These are phyloP conservation scores for Eulemur coronatus DNA, from an alignment of 2,797 vertebrate genomes.

Conservation along the genomic window DNA sequence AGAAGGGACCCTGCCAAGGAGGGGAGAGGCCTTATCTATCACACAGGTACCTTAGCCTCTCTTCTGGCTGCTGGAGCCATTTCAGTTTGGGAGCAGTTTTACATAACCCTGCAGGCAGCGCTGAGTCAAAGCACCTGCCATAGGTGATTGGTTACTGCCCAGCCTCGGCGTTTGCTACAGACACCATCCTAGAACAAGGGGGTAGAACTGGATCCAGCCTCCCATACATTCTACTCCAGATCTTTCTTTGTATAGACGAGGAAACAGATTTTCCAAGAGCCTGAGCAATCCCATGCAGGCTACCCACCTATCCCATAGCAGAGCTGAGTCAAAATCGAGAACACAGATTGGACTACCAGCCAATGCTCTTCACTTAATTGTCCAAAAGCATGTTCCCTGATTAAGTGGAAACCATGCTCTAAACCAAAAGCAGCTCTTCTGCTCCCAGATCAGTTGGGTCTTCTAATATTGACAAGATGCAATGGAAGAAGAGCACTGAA, in stretches of 20 bases:
- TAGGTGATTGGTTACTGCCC: background rate
- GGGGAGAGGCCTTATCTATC: background rate
- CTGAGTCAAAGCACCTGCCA: background rate
- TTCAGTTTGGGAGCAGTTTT: constrained; percentile 11
- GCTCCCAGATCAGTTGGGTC: background rate
- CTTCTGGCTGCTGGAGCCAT: background rate
- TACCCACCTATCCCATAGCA: background rate
- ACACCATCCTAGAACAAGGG: background rate
- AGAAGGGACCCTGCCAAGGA: background rate
- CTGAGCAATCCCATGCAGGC: background rate
- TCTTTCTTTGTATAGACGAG: background rate
- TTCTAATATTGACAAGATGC: background rate
- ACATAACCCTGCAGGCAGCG: background rate
- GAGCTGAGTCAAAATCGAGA: background rate
- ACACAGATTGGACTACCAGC: background rate
- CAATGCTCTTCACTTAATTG: background rate
- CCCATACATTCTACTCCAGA: background rate
- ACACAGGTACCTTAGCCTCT: background rate
- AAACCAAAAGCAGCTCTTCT: background rate
- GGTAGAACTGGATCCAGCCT: background rate
- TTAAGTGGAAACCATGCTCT: background rate
- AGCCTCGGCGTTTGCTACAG: background rate
- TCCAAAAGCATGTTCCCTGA: background rate
- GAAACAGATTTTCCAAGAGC: background rate
- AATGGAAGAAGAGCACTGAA: background rate